Evolutionary conservation across 2,797 vertebrate species (phyloP).

Genomic region (Emys orbicularis): DNA sequence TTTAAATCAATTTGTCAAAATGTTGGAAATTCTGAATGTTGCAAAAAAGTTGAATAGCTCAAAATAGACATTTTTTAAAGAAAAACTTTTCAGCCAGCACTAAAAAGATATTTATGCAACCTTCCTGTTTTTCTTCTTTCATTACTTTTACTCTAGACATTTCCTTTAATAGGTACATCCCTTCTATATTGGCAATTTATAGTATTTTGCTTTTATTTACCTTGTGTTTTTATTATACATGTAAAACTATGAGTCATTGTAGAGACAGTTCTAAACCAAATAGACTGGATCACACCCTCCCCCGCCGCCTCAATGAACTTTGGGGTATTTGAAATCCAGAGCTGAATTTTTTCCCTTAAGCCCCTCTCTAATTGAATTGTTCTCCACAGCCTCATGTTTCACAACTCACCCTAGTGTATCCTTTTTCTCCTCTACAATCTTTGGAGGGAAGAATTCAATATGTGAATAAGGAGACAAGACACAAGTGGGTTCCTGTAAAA

Average conservation of each 20-base stretch:
- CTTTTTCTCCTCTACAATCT: background rate
- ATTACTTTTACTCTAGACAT: background rate
- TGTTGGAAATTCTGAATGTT: background rate
- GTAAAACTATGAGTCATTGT: background rate
- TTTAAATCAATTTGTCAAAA: background rate
- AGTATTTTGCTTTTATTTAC: background rate
- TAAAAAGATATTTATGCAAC: background rate
- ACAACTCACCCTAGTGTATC: background rate
- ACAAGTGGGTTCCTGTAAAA: fast-evolving
- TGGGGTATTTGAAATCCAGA: background rate
- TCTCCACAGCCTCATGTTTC: background rate
- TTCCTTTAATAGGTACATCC: background rate
- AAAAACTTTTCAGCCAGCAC: background rate
- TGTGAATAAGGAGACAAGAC: background rate
- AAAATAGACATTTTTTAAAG: too few species aligned
- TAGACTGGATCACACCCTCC: background rate
- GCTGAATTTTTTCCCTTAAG: background rate
- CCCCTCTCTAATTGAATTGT: background rate
- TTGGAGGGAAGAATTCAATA: background rate
- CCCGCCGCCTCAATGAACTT: background rate
- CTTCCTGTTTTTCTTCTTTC: background rate
- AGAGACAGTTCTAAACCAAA: background rate
- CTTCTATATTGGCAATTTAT: background rate
- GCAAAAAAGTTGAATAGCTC: background rate
- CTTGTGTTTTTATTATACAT: background rate